phyloP scores from a whole-genome alignment of 2,797 vertebrate species.

The Acridotheres tristis region DNA sequence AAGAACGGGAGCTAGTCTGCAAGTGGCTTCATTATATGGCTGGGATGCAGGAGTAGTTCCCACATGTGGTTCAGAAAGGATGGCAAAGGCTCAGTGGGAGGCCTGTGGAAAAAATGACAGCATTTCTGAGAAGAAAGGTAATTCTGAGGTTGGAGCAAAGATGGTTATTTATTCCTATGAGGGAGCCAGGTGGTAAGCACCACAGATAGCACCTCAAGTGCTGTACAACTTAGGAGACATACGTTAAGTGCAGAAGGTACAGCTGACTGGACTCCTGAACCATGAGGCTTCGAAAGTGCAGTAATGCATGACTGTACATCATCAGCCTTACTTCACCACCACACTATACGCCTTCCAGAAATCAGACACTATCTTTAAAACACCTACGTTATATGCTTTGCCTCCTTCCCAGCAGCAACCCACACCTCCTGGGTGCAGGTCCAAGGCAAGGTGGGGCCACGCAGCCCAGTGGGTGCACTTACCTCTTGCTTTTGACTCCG shows the following conservation, averaged over 20 bases:
- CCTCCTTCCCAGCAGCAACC: not conserved
- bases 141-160: not conserved
- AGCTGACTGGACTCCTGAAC: not conserved
- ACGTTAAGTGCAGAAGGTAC: not conserved
- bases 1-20: not conserved
- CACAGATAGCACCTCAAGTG: not conserved
- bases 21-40: not conserved
- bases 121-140: not conserved
- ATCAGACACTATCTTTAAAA: not conserved
- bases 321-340: not conserved
- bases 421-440: not conserved
- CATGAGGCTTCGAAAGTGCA: not conserved
- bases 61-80: not conserved
- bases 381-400: not conserved
- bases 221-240: not conserved
- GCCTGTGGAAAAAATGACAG: not conserved
- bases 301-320: not conserved
- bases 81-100: not conserved
- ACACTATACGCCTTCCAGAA: not conserved
- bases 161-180: not conserved
- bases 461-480: conserved; percentile 39
- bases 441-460: not conserved
- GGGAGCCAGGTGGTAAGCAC: not conserved
- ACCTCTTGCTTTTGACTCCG: conserved; percentile 84
- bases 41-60: not conserved